Conservation (phyloP, 2,113 vertebrate species). For the Macaca mulatta region DNA sequence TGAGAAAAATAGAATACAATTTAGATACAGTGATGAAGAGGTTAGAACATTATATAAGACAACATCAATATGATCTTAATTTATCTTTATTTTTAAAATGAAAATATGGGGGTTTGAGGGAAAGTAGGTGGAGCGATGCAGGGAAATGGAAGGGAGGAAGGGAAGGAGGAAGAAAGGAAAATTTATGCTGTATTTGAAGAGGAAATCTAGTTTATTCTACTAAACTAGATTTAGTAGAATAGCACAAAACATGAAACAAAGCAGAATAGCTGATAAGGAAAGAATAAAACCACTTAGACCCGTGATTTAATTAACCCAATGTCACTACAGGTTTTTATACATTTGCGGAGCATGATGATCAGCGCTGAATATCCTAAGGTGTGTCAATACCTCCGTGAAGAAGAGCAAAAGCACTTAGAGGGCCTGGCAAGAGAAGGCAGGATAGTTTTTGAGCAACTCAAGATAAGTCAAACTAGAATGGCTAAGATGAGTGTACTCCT, state of each 20-base stretch:
- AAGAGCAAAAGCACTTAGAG: background rate
- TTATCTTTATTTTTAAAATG: background rate
- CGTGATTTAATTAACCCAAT: background rate
- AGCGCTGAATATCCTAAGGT: constrained; percentile 36
- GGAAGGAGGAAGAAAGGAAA: background rate
- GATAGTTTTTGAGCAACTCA: background rate
- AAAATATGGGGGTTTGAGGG: background rate
- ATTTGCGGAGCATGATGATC: constrained; percentile 5
- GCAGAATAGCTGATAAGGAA: background rate
- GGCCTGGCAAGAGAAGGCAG: background rate
- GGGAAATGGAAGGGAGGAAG: background rate
- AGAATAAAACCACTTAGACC: background rate
- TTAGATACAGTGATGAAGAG: background rate
- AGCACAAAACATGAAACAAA: background rate
- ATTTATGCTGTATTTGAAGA: background rate
- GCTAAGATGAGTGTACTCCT: background rate
- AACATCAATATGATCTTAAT: background rate
- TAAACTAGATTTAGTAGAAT: background rate
- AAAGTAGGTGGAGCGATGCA: background rate
- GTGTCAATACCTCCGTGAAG: background rate
- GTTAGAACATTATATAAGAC: background rate
- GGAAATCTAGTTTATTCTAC: too few relatives aligned
- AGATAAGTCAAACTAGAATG: background rate
- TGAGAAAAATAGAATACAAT: background rate
- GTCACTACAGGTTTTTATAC: background rate